Base-by-base conservation (phyloP, 2,113 vertebrate species). In the Eublepharis macularius region DNA sequence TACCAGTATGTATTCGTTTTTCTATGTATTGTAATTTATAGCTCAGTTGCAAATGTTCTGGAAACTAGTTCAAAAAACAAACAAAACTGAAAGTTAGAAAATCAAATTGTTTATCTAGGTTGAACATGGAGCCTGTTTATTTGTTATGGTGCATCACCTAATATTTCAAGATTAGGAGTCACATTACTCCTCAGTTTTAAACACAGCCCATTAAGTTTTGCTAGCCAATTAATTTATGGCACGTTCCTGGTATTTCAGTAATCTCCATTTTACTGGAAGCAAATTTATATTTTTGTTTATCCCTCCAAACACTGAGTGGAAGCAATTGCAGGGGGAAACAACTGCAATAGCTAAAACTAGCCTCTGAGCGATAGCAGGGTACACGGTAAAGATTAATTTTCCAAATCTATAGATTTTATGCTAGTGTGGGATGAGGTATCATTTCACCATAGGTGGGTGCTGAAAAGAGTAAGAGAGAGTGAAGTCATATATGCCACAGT, bases 91-190 rank as follows among this genome's bases (percentile, higher is more conserved):
- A 91, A 81, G 91, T 92, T 92, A 92, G 65, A 60, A 93, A 86
- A 94, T 90, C 93, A 93, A 89, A 72, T 70, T 91, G 89, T 95
- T 93, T 93, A 91, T 92, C 84, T 89, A 86, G 14, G 2, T 87
- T 93, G 87, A 91, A 34, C 77, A 78, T 87, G 90, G 0, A 1
- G 82, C 77, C 75, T 80, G 91, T 94, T 86, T 92, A 89, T 92
- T 92, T 93, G 83, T 91, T 93, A 88, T 88, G 90, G 90, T 85
- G 89, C 89, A 87, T 91, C 90, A 88, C 80, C 87, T 80, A 85
- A 89, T 93, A 92, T 82, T 92, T 95, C 88, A 91, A 87, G 93
- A 95, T 92, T 85, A 92, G 86, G 88, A 87, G 70, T 87, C 63
- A 65, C 74, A 74, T 43, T 66, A 57, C 69, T 92, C 86, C 88